phyloP scores from a whole-genome alignment of 2,888 invertebrate genomes.

The Dicycla oo region DNA sequence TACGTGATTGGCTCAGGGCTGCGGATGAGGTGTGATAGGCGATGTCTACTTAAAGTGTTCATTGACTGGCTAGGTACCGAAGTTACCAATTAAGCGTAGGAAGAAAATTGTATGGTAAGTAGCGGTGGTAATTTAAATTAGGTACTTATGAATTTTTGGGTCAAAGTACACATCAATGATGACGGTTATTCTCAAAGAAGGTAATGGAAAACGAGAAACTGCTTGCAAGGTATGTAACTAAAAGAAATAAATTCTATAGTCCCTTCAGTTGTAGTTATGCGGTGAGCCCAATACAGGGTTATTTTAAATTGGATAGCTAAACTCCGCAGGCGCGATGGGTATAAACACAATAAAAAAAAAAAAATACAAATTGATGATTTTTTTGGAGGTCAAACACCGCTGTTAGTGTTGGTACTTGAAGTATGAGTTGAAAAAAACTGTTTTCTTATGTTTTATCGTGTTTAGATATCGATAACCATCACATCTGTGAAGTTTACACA shows the following conservation, averaged over 20 bases:
- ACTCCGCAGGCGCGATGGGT: no score
- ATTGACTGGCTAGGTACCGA: neutral
- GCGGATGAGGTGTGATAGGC: slow-evolving; percentile 28
- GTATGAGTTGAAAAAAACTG: no score
- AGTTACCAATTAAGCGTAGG: slow-evolving; percentile 9
- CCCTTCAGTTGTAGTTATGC: neutral
- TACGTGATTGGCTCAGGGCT: slow-evolving; percentile 24
- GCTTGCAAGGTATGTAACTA: neutral
- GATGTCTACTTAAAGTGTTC: slow-evolving; percentile 13
- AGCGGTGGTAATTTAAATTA: neutral
- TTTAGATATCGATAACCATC: no score
- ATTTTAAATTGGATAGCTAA: no score
- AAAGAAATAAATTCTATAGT: neutral
- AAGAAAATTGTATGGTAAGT: slow-evolving; percentile 6
- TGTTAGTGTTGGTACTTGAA: no score
- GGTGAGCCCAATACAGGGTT: no score
- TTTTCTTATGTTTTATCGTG: no score
- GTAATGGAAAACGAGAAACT: neutral
- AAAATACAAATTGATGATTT: no score
- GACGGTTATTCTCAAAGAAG: neutral
- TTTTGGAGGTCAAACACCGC: no score
- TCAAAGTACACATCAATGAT: neutral
- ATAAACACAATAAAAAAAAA: no score
- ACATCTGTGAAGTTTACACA: no score
- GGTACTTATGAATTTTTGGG: neutral